Conservation (phyloP, 2,888 invertebrate genomes). For the Hydriomena furcata region DNA sequence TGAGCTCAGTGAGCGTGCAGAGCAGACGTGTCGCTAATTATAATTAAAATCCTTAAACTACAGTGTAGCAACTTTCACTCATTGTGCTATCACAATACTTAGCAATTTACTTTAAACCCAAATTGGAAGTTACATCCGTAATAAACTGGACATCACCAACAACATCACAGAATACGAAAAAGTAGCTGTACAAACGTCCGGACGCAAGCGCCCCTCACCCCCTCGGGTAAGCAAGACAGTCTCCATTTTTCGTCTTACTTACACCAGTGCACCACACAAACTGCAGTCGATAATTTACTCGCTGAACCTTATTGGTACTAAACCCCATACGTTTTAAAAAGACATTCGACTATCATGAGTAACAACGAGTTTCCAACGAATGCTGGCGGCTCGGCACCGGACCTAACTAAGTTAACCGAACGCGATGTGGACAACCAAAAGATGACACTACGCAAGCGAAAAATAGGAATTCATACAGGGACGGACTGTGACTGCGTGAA, state of each 20-base stretch:
- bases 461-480: neutral
- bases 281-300: neutral
- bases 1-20: neutral
- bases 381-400: neutral
- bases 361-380: neutral
- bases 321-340: neutral
- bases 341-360: neutral
- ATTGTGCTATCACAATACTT: no score
- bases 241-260: no score
- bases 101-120: neutral
- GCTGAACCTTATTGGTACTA: neutral
- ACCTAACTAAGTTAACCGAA: neutral
- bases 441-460: neutral
- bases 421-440: neutral
- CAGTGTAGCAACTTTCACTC: neutral
- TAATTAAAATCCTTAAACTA: neutral
- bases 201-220: no score
- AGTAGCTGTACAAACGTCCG: no score
- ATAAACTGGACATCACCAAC: no score
- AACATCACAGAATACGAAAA: no score
- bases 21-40: neutral
- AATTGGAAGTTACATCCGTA: no score
- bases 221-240: no score
- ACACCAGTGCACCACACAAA: no score
- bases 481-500: neutral